Percentiles rank a stretch among this genome's conserved stretches.
Conservation (phyloP, 2,888 invertebrate species). For the Lasius fuliginosus region DNA sequence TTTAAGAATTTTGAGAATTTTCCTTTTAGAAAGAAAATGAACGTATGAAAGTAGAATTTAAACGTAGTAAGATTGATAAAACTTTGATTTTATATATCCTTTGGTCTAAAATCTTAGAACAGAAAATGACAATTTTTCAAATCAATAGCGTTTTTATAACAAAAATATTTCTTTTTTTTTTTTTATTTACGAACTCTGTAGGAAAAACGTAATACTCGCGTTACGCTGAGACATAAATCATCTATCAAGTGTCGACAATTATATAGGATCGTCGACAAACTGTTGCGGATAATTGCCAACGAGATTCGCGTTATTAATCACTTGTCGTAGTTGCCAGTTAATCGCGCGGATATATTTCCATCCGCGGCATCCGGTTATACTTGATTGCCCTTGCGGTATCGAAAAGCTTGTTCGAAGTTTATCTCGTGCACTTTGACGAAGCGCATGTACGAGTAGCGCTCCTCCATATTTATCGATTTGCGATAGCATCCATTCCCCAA, state of each 20-base stretch:
- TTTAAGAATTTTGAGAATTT: slow-evolving; percentile 3
- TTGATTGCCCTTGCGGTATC: neutral
- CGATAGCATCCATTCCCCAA: slow-evolving; percentile 32
- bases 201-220: neutral
- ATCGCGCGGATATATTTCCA: neutral
- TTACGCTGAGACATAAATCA: slow-evolving; percentile 21
- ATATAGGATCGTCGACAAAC: neutral
- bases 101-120: neutral
- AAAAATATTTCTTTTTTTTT: neutral
- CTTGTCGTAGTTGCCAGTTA: neutral
- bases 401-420: slow-evolving; percentile 10
- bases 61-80: neutral
- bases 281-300: slow-evolving; percentile 6
- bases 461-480: slow-evolving; percentile 38
- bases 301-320: slow-evolving; percentile 1
- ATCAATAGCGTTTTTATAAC: neutral
- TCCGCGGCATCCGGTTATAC: slow-evolving; percentile 26
- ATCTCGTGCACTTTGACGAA: slow-evolving; percentile 10
- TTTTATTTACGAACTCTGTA: neutral
- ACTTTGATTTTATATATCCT: neutral
- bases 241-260: slow-evolving; percentile 7
- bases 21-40: neutral
- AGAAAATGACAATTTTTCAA: neutral
- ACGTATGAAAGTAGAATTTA: neutral
- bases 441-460: neutral